A percentile compares a stretch with the other conserved stretches of the same genome.
These are phyloP conservation scores for Julus scandinavius DNA, from an alignment of 2,888 invertebrate genomes.

Conservation along the genomic window DNA sequence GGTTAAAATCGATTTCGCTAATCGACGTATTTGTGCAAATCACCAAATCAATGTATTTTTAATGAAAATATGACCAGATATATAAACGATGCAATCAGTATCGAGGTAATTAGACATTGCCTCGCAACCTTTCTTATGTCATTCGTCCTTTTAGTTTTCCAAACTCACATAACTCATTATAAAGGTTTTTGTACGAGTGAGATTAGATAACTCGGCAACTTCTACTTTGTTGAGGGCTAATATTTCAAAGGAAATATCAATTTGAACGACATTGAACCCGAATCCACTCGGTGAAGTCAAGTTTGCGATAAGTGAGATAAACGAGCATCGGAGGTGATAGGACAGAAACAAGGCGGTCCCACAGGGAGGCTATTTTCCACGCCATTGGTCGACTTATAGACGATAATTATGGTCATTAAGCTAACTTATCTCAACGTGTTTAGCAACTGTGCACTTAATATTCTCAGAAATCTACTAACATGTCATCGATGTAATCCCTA, in stretches of 20 bases:
- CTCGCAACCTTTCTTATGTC: not conserved
- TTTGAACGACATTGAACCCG: not conserved
- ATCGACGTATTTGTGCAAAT: too few species aligned
- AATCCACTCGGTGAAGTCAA: not conserved
- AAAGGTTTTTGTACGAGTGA: not conserved
- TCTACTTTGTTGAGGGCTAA: not conserved
- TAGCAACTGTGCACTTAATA: not conserved
- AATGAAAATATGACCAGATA: too few species aligned
- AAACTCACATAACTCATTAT: not conserved
- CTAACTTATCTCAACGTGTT: conserved; percentile 27
- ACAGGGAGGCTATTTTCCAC: conserved; percentile 1
- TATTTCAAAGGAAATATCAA: conserved; percentile 21
- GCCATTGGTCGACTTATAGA: not conserved
- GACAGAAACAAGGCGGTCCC: not conserved
- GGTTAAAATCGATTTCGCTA: too few species aligned
- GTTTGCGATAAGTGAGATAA: conserved; percentile 33
- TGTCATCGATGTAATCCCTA: not conserved
- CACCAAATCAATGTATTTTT: too few species aligned
- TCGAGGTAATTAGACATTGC: not conserved
- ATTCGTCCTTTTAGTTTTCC: not conserved
- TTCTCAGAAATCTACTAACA: not conserved
- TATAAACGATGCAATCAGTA: not conserved
- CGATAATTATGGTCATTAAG: conserved; percentile 16
- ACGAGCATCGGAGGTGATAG: conserved; percentile 13
- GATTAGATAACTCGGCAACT: not conserved